A percentile compares a stretch with the other conserved stretches of the same genome.
These are phyloP conservation scores for Etheostoma perlongum DNA, from an alignment of 2,797 vertebrate genomes.

Conservation along the genomic window DNA sequence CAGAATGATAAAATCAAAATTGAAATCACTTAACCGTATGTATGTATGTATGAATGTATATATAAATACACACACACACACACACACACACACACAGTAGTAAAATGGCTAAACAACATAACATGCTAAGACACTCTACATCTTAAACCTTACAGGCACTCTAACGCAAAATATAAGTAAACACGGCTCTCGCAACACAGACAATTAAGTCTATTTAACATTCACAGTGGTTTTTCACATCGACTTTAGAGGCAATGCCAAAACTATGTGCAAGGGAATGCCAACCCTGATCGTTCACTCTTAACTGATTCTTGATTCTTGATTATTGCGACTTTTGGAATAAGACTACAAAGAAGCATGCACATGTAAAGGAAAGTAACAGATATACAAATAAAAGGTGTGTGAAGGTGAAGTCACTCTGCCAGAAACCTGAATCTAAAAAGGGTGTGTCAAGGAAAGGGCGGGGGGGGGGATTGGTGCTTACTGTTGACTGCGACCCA, in stretches of 20 bases:
- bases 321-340: conserved; percentile 36
- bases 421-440: conserved; percentile 20
- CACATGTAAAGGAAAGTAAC: background rate
- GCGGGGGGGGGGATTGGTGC: conserved; percentile 45
- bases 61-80: too few relatives aligned
- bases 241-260: conserved; percentile 52
- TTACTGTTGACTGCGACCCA: conserved; percentile 99
- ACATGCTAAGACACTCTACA: conserved; percentile 1
- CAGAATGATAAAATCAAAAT: background rate
- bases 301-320: conserved; percentile 25
- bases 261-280: conserved; percentile 13
- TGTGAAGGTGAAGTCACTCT: background rate
- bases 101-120: conserved; percentile 1
- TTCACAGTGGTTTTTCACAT: conserved; percentile 61
- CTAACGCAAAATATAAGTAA: conserved; percentile 53
- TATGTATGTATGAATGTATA: too few relatives aligned
- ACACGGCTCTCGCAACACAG: conserved; percentile 51
- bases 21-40: background rate
- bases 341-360: background rate
- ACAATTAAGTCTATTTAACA: conserved; percentile 79
- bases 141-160: conserved; percentile 21
- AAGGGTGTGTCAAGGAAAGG: background rate
- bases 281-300: conserved; percentile 34
- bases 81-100: too few relatives aligned
- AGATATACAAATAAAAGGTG: background rate